Conservation (phyloP, 2,888 invertebrate species). For the Notocelia uddmanniana region DNA sequence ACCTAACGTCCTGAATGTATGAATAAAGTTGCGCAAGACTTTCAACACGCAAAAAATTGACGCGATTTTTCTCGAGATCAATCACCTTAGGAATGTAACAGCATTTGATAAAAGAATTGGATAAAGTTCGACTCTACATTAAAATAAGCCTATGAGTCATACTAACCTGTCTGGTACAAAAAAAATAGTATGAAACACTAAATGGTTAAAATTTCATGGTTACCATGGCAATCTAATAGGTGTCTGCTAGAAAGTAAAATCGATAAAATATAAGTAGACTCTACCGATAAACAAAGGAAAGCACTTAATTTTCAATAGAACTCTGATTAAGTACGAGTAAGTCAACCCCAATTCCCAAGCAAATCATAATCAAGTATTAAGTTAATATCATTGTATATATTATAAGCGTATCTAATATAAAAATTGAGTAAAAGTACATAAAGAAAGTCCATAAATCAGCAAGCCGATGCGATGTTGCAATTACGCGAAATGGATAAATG, state of each 20-base stretch:
- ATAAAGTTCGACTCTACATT: neutral
- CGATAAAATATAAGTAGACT: neutral
- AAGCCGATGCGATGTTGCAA: slow-evolving; percentile 24
- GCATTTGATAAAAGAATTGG: neutral
- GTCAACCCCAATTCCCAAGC: neutral
- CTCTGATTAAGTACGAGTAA: too few species aligned
- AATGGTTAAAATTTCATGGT: neutral
- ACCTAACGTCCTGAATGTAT: slow-evolving; percentile 22
- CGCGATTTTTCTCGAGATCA: slow-evolving; percentile 7
- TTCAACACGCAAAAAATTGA: slow-evolving; percentile 12
- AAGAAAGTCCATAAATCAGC: slow-evolving; percentile 47
- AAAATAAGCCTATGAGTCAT: too few species aligned
- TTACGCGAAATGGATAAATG: slow-evolving; percentile 26
- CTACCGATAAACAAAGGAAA: neutral
- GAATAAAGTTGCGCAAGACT: slow-evolving; percentile 7
- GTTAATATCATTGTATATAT: neutral
- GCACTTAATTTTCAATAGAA: too few species aligned
- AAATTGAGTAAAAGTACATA: slow-evolving; percentile 45
- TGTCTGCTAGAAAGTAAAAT: neutral
- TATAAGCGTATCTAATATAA: slow-evolving; percentile 30
- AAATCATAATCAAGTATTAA: neutral
- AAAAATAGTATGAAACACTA: neutral
- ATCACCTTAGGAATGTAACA: neutral
- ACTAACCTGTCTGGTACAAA: too few species aligned
- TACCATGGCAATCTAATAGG: neutral